These are phyloP conservation scores for Origma solitaria DNA, from an alignment of 2,113 vertebrate species.

Conservation along the genomic window DNA sequence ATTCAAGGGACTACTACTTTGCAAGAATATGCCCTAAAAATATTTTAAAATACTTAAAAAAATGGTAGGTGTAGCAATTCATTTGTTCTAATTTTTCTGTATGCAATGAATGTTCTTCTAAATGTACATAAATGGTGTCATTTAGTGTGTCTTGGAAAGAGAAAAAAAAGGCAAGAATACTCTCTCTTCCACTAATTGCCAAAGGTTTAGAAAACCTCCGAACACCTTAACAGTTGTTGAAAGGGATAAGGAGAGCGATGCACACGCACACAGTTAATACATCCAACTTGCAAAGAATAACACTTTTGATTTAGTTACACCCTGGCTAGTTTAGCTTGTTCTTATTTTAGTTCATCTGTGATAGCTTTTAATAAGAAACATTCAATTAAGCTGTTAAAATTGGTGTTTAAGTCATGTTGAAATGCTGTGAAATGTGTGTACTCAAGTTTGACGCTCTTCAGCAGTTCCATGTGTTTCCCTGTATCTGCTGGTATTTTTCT, in stretches of 20 bases:
- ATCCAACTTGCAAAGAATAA: neutral
- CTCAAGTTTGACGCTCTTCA: constrained; percentile 36
- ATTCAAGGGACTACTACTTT: neutral
- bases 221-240: neutral
- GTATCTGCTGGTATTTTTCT: constrained; percentile 16
- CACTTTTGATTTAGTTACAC: constrained; percentile 14
- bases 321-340: neutral
- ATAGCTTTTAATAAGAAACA: constrained; percentile 45
- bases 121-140: neutral
- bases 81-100: neutral
- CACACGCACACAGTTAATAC: neutral
- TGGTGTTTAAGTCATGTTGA: constrained; percentile 45
- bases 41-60: neutral
- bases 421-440: constrained; percentile 26
- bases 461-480: constrained; percentile 22
- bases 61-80: neutral
- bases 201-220: neutral
- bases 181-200: neutral
- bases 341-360: constrained; percentile 31
- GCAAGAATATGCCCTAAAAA: neutral
- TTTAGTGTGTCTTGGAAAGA: neutral
- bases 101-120: neutral
- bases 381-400: constrained; percentile 53
- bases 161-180: neutral
- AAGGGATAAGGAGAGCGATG: neutral